Evolutionary conservation across 2,888 invertebrate species (phyloP), one percentile per base, ranked within the genome.

Genomic region (Pyrgus malvae): DNA sequence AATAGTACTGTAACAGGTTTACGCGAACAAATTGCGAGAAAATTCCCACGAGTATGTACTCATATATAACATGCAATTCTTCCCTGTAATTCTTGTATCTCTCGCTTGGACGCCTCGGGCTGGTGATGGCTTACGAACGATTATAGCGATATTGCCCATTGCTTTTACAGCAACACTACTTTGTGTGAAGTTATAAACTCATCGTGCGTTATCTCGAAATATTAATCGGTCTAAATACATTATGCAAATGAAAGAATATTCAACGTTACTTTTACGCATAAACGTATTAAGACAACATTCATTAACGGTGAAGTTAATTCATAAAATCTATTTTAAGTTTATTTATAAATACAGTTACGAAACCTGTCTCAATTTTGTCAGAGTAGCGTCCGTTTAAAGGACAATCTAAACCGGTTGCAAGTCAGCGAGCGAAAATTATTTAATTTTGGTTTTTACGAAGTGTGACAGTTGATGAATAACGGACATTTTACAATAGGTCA

Each of bases 21-120:
- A 51, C 51, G n/a, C 50, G 12, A 37, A 51, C 44, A 51, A 44
- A 44, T 51, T 51, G 44, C 51, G 37, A 51, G 44, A 51, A 29
- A 37, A 51, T 51, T 51, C 44, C 27, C 51, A 44, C 44, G 44
- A 35, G 19, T 17, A 48, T 14, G 37, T n/a, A n/a, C n/a, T n/a
- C n/a, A n/a, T 12, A 37, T 44, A 29, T 17, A 27, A 25, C 44
- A 21, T 29, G 25, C 21, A 41, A 19, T 19, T 42, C 17, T 25
- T 42, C 35, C 37, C 35, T 44, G 37, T 29, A 29, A 44, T 44
- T 42, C 33, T 35, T 27, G 35, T 16, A 51, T 35, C 50, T 31
- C 31, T 21, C 17, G 21, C n/a, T 14, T 8, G 31, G 31, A 14
- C 23, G 49, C 49, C 49, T 8, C 40, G 27, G 51, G 51, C 51